These are phyloP conservation scores for Cyprinodon diabolis DNA, from an alignment of 2,797 vertebrate species.

Conservation along the genomic window DNA sequence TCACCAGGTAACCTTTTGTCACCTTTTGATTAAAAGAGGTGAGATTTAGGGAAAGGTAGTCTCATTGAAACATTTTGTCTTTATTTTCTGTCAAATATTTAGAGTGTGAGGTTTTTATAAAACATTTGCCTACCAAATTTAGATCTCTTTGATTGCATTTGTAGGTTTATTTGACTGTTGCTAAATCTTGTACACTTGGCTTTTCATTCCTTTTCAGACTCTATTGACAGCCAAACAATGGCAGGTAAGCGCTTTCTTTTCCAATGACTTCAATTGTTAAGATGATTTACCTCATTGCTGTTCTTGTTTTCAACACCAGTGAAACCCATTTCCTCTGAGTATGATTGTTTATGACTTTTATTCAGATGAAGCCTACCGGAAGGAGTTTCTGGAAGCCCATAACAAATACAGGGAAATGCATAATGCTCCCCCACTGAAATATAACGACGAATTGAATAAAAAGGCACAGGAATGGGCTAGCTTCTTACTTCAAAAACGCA, in stretches of 20 bases:
- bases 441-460: slow-evolving; percentile 41
- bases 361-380: slow-evolving; percentile 61
- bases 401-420: slow-evolving; percentile 70
- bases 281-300: background rate
- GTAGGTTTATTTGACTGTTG: background rate
- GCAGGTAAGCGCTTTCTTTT: slow-evolving; percentile 56
- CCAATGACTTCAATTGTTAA: background rate
- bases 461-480: slow-evolving; percentile 75
- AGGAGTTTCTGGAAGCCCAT: slow-evolving; percentile 72
- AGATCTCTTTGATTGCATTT: background rate
- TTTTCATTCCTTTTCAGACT: slow-evolving; percentile 40
- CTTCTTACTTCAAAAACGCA: slow-evolving; percentile 24
- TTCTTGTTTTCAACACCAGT: no score
- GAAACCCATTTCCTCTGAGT: background rate
- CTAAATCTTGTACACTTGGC: background rate
- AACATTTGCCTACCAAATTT: background rate
- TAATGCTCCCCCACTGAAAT: slow-evolving; percentile 36
- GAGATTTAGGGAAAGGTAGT: background rate
- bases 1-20: background rate
- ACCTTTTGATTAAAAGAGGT: slow-evolving; percentile 24
- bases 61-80: background rate
- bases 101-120: background rate
- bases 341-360: background rate
- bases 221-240: slow-evolving; percentile 35
- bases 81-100: background rate